These are phyloP conservation scores for Melanostoma mellinum DNA, from an alignment of 2,888 invertebrate species.

Conservation along the genomic window DNA sequence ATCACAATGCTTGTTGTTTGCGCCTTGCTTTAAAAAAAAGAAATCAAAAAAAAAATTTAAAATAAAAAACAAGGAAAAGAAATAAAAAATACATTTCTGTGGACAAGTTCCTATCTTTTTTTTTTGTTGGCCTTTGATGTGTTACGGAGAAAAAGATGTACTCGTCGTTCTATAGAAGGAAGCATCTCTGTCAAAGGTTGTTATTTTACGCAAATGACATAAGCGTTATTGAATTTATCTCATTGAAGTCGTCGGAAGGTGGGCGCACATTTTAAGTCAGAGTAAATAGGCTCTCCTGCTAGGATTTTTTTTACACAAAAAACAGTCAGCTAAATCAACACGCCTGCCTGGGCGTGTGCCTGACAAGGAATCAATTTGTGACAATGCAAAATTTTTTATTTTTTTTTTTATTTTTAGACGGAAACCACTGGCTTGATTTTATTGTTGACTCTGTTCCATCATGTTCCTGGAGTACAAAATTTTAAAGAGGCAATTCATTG, in stretches of 20 bases:
- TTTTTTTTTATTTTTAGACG: neutral
- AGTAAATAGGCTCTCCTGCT: conserved; percentile 35
- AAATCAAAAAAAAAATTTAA: conserved; percentile 20
- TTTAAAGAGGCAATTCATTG: conserved; percentile 64
- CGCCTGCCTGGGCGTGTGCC: neutral
- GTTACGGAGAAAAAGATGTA: neutral
- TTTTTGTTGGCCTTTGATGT: neutral
- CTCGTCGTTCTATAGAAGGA: neutral
- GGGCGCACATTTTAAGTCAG: conserved; percentile 28
- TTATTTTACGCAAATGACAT: conserved; percentile 48
- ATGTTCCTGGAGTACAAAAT: neutral
- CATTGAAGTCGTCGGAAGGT: conserved; percentile 37
- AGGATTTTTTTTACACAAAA: neutral
- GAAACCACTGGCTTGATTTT: conserved; percentile 12
- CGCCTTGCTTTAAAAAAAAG: conserved; percentile 16
- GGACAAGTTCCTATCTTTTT: conserved; percentile 2
- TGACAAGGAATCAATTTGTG: conserved; percentile 57
- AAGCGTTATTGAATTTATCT: conserved; percentile 54
- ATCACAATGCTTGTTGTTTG: conserved; percentile 40
- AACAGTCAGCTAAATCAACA: neutral
- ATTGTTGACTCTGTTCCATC: conserved; percentile 2
- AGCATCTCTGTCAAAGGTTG: conserved; percentile 40
- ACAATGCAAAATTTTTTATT: conserved; percentile 55
- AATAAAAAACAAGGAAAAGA: neutral
- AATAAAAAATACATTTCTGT: conserved; percentile 1